Conservation (phyloP, 2,797 vertebrate genomes). For the Cercopithecus diana region DNA sequence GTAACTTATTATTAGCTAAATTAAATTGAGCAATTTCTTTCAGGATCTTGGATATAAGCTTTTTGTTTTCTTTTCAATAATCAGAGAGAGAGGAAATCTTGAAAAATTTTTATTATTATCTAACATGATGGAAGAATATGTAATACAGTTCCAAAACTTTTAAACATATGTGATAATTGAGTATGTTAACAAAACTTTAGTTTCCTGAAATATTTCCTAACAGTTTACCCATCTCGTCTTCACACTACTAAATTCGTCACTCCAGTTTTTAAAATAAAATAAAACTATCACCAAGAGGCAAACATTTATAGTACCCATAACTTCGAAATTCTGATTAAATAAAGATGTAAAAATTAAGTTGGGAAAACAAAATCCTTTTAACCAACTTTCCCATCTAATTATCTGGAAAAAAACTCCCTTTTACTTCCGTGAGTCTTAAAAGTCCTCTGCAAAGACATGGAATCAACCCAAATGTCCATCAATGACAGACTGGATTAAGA, state of each 20-base stretch:
- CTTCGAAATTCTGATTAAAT: constrained; percentile 42
- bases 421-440: not conserved
- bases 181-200: not conserved
- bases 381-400: constrained; percentile 65
- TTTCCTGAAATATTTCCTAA: not conserved
- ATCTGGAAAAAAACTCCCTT: constrained; percentile 61
- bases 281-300: not conserved
- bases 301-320: not conserved
- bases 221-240: not conserved
- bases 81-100: not conserved
- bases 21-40: not conserved
- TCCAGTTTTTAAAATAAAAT: not conserved
- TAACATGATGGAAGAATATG: not conserved
- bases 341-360: constrained; percentile 26
- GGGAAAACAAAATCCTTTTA: constrained; percentile 49
- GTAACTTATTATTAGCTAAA: not conserved
- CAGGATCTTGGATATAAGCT: not conserved
- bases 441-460: not conserved
- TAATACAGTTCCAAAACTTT: not conserved
- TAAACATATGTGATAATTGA: not conserved
- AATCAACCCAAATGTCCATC: too few relatives aligned
- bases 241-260: not conserved
- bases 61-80: not conserved
- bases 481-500: too few relatives aligned
- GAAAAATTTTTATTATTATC: not conserved